Conservation (phyloP, 2,888 invertebrate species). For the Polyploca ridens region DNA sequence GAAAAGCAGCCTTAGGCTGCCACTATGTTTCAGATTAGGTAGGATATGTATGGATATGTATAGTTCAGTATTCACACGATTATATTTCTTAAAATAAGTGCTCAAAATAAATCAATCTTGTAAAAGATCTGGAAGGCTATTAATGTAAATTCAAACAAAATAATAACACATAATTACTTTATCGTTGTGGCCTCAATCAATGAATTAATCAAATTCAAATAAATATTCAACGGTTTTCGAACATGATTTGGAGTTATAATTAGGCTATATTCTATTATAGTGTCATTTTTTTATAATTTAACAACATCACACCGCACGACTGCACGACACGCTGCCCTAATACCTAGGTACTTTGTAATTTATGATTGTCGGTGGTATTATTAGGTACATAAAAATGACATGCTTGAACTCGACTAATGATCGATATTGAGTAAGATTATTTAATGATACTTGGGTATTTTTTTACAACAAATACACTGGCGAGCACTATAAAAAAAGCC, state of each 20-base stretch:
- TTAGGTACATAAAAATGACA: no score
- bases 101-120: no score
- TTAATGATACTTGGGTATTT: no score
- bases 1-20: no score
- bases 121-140: background rate
- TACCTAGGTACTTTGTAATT: background rate
- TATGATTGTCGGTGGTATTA: background rate
- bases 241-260: background rate
- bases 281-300: background rate
- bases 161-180: background rate
- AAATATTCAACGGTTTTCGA: background rate
- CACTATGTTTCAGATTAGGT: no score
- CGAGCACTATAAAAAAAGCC: no score
- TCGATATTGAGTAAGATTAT: no score
- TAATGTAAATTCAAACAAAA: slow-evolving; percentile 9
- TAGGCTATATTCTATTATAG: background rate
- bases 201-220: background rate
- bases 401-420: no score
- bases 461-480: no score
- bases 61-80: no score
- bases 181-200: background rate
- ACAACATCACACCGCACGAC: background rate
- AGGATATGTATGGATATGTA: no score
- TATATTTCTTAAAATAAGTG: no score
- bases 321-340: background rate